Percentiles rank a stretch among this genome's conserved stretches.
These are phyloP conservation scores for Sparidentex hasta DNA, from an alignment of 2,797 vertebrate genomes.

Conservation along the genomic window DNA sequence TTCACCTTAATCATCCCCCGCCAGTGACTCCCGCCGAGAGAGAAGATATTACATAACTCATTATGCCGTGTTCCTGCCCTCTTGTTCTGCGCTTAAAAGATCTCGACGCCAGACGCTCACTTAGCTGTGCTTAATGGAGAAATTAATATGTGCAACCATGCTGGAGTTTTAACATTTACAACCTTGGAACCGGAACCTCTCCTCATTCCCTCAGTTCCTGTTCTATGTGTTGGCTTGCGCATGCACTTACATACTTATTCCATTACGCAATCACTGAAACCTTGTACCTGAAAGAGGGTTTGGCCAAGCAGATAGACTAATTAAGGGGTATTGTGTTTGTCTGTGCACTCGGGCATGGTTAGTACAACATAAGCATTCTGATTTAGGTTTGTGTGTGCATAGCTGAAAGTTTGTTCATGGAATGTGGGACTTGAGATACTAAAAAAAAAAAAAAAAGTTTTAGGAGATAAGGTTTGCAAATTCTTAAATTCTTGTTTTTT, in stretches of 20 bases:
- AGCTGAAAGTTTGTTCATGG: neutral
- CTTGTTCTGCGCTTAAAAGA: slow-evolving; percentile 52
- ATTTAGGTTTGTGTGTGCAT: neutral
- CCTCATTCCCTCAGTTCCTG: slow-evolving; percentile 25
- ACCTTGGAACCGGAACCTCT: slow-evolving; percentile 5
- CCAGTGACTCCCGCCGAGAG: slow-evolving; percentile 26
- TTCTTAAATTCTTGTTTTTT: neutral
- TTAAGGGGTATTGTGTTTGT: slow-evolving; percentile 6
- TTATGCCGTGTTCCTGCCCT: slow-evolving; percentile 52
- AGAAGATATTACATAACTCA: slow-evolving; percentile 56
- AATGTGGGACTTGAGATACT: neutral
- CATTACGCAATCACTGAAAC: slow-evolving; percentile 10
- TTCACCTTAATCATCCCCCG: slow-evolving; percentile 27
- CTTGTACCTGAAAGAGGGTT: slow-evolving; percentile 1
- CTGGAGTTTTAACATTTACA: slow-evolving; percentile 32
- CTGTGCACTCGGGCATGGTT: neutral
- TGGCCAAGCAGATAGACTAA: slow-evolving; percentile 15
- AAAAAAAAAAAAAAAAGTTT: neutral
- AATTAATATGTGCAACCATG: slow-evolving; percentile 49
- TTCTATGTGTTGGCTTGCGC: slow-evolving; percentile 25
- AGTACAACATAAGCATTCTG: neutral
- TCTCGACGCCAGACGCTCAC: slow-evolving; percentile 22
- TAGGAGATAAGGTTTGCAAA: neutral
- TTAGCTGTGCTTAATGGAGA: slow-evolving; percentile 39
- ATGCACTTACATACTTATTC: neutral